Conservation (phyloP, 2,113 vertebrate species). For the Cryptomyrus ogoouensis region DNA sequence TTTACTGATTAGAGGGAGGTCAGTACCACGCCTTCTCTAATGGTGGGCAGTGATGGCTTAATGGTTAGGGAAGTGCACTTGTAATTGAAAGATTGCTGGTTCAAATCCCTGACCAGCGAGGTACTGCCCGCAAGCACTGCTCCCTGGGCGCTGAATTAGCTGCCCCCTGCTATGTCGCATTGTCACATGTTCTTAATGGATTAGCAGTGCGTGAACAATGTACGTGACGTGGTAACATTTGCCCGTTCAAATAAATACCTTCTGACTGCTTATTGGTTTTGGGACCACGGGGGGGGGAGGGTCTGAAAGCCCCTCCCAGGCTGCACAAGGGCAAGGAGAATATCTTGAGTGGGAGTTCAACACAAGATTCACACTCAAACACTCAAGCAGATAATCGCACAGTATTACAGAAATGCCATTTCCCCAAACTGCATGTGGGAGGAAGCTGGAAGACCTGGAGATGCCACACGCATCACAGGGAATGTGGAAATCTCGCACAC, state of each 20-base stretch:
- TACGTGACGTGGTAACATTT: background rate
- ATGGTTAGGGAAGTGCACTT: too few relatives aligned
- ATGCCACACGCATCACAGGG: background rate
- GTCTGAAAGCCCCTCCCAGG: background rate
- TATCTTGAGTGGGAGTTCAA: background rate
- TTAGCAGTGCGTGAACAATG: background rate
- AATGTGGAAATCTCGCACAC: background rate
- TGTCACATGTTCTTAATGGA: background rate
- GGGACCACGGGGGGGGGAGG: background rate
- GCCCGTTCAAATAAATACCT: background rate
- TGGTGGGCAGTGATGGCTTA: too few relatives aligned
- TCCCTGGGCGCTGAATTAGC: too few relatives aligned
- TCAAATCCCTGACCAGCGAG: too few relatives aligned
- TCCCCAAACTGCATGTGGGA: background rate
- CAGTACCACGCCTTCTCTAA: background rate
- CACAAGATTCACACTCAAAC: background rate
- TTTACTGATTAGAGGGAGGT: background rate
- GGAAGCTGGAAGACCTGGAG: background rate
- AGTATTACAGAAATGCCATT: background rate
- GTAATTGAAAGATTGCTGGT: too few relatives aligned
- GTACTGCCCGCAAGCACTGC: too few relatives aligned
- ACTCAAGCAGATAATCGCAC: background rate
- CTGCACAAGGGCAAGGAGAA: background rate
- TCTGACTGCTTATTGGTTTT: background rate
- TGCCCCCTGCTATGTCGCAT: background rate